Evolutionary conservation across 2,888 invertebrate genomes (phyloP).

Genomic region (Spisula solida): DNA sequence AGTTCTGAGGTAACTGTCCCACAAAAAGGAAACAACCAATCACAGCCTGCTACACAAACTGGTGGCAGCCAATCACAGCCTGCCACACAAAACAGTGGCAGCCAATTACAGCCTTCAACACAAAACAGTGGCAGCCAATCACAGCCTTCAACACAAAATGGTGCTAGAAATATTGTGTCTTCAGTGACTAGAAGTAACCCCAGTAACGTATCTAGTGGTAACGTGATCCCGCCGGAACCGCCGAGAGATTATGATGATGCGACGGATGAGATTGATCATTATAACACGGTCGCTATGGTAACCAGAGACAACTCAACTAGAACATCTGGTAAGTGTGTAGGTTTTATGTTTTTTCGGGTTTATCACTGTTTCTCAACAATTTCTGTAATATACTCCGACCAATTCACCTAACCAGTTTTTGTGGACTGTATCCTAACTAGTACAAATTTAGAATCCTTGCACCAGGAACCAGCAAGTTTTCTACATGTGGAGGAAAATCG

Average conservation of each 20-base stretch:
- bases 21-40: no score
- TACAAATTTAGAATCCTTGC: no score
- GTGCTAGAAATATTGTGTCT: not conserved
- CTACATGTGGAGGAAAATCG: no score
- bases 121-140: not conserved
- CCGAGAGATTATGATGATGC: slow-evolving; percentile 67
- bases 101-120: no score
- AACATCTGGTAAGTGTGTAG: not conserved
- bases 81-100: no score
- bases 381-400: no score
- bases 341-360: not conserved
- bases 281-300: slow-evolving; percentile 52
- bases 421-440: no score
- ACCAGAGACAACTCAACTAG: not conserved
- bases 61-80: no score
- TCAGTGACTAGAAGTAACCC: not conserved
- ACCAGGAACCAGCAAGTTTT: no score
- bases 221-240: slow-evolving; percentile 62
- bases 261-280: slow-evolving; percentile 57
- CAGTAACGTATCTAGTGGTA: not conserved
- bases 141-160: not conserved
- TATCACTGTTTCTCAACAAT: not conserved
- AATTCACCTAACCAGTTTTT: no score
- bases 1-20: not conserved
- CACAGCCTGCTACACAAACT: no score